Conservation (phyloP, 2,888 invertebrate genomes). For the Toxonevra muliebris region DNA sequence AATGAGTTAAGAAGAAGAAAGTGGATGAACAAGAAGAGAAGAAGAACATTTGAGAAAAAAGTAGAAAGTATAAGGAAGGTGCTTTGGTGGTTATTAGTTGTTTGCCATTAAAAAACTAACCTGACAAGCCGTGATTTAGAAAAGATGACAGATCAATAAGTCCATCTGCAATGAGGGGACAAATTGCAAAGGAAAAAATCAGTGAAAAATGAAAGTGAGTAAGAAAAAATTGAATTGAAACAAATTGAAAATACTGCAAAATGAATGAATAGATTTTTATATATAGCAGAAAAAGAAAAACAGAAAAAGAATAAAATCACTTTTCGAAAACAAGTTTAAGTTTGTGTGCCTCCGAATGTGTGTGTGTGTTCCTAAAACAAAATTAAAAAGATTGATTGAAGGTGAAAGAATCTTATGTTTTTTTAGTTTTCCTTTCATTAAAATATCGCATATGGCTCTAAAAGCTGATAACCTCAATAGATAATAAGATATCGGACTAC, state of each 20-base stretch:
- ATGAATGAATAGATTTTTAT: slow-evolving; percentile 10
- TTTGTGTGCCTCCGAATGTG: no score
- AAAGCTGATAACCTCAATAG: no score
- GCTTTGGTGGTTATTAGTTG: slow-evolving; percentile 31
- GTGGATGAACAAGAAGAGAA: slow-evolving; percentile 8
- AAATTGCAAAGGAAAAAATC: slow-evolving; percentile 44
- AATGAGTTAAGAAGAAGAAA: background rate
- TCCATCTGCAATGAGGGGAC: slow-evolving; percentile 61
- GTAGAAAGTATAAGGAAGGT: slow-evolving; percentile 34
- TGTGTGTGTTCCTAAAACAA: background rate
- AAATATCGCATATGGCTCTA: no score
- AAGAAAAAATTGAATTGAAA: slow-evolving; percentile 33
- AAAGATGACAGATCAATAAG: slow-evolving; percentile 64
- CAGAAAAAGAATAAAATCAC: background rate
- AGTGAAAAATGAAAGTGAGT: slow-evolving; percentile 34
- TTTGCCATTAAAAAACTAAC: slow-evolving; percentile 57
- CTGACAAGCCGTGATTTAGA: slow-evolving; percentile 66
- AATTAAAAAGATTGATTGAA: background rate
- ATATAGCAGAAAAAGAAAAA: slow-evolving; percentile 1
- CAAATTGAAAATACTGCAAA: slow-evolving; percentile 23
- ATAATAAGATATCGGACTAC: no score
- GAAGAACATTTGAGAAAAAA: slow-evolving; percentile 19
- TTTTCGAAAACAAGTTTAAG: background rate
- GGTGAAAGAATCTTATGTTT: no score
- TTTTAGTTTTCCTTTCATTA: no score